Conservation (phyloP, 2,888 invertebrate species). For the Drosophila algonquin region DNA sequence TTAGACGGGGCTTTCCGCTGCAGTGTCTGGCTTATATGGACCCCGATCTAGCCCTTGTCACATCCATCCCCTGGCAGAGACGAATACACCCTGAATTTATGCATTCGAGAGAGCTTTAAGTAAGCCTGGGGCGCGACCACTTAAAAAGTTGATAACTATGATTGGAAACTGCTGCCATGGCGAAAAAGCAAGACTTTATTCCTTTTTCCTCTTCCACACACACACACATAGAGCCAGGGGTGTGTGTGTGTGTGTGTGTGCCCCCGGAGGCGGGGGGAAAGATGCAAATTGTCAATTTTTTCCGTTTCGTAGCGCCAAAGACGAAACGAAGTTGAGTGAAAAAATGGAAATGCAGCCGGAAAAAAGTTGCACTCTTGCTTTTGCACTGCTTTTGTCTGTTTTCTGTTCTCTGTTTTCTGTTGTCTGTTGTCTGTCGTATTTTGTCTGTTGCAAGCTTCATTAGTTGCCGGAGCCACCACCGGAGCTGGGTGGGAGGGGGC, state of each 20-base stretch:
- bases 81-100: constrained; percentile 42
- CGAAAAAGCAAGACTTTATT: background rate
- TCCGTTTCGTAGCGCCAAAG: background rate
- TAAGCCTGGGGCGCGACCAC: constrained; percentile 6
- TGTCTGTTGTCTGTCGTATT: constrained; percentile 52
- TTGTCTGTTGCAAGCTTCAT: constrained; percentile 64
- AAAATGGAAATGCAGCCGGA: background rate
- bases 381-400: constrained; percentile 33
- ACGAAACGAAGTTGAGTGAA: constrained; percentile 5
- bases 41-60: constrained; percentile 1
- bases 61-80: background rate
- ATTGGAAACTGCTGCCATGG: constrained; percentile 42
- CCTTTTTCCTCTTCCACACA: background rate
- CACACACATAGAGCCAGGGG: no score
- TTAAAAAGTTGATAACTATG: constrained; percentile 52
- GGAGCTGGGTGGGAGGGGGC: constrained; percentile 16
- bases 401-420: constrained; percentile 54
- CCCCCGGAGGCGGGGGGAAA: background rate
- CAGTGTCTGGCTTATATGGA: background rate
- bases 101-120: constrained; percentile 55
- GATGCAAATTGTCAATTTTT: constrained; percentile 25
- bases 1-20: background rate
- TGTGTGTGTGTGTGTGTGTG: background rate
- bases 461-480: constrained; percentile 36
- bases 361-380: constrained; percentile 4